Conservation (phyloP, 2,797 vertebrate genomes). For the Fringilla coelebs region DNA sequence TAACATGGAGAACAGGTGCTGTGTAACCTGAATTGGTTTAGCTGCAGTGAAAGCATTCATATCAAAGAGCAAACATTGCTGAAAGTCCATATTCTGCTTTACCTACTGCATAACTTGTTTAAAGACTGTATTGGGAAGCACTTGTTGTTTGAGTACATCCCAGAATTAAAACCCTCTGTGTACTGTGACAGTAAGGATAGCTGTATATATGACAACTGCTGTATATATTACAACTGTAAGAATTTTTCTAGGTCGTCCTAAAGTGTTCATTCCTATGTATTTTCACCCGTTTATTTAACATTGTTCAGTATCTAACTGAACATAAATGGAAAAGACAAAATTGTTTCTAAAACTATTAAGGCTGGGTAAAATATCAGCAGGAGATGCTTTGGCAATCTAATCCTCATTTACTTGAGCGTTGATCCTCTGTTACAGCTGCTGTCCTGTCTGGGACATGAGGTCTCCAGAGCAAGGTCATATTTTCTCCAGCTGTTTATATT, state of each 20-base stretch:
- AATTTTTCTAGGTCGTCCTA: neutral
- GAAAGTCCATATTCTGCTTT: neutral
- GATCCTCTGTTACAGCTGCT: neutral
- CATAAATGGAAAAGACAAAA: neutral
- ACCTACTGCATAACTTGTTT: neutral
- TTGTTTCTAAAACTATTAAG: neutral
- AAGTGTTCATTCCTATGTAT: neutral
- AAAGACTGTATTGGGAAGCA: neutral
- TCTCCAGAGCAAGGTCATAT: neutral
- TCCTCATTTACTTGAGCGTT: neutral
- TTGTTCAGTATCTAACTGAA: neutral
- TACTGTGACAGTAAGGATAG: neutral
- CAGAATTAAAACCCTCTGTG: neutral
- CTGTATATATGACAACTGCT: neutral
- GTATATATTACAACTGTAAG: neutral
- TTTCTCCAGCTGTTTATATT: neutral
- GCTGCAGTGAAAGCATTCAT: neutral
- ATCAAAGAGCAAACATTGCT: neutral
- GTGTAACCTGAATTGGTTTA: neutral
- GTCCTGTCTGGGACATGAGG: neutral
- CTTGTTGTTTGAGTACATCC: neutral
- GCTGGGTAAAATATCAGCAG: neutral
- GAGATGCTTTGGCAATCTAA: neutral
- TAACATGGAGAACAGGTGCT: neutral
- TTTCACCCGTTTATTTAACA: neutral